Conservation (phyloP, 1,140 invertebrate genomes). For the Manduca sexta region DNA sequence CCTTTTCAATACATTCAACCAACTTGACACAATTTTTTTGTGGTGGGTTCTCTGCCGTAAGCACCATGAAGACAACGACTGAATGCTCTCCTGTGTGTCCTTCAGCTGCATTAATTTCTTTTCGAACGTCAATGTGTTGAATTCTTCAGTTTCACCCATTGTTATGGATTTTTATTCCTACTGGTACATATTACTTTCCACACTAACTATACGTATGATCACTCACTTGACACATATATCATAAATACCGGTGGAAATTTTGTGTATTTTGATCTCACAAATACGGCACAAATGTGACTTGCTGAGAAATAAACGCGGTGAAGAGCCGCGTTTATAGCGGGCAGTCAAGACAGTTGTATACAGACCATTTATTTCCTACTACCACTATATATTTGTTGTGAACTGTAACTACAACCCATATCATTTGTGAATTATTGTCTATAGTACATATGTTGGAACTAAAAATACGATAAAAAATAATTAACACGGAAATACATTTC, state of each 20-base stretch:
- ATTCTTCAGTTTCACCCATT: slow-evolving; percentile 74
- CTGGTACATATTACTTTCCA: not conserved
- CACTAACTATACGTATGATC: not conserved
- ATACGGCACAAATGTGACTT: not conserved
- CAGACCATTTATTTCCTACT: too few relatives aligned
- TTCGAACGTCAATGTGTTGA: slow-evolving; percentile 86
- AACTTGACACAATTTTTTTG: slow-evolving; percentile 90
- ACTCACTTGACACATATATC: not conserved
- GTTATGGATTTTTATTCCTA: slow-evolving; percentile 24
- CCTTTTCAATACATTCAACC: slow-evolving; percentile 92
- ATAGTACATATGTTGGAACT: too few relatives aligned
- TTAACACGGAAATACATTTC: slow-evolving; percentile 18
- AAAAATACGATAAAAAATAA: not conserved
- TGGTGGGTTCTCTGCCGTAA: slow-evolving; percentile 87
- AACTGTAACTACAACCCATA: too few relatives aligned
- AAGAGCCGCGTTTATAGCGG: slow-evolving; percentile 17
- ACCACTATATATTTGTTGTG: too few relatives aligned
- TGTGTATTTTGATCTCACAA: not conserved
- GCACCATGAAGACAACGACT: slow-evolving; percentile 91
- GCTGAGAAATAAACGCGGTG: slow-evolving; percentile 23
- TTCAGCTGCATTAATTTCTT: slow-evolving; percentile 86
- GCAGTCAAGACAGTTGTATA: not conserved
- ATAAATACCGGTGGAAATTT: not conserved
- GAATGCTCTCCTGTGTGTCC: slow-evolving; percentile 94
- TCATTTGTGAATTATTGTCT: too few relatives aligned